Evolutionary conservation across 2,797 vertebrate genomes (phyloP).

Genomic region (Acrocephalus scirpaceus): DNA sequence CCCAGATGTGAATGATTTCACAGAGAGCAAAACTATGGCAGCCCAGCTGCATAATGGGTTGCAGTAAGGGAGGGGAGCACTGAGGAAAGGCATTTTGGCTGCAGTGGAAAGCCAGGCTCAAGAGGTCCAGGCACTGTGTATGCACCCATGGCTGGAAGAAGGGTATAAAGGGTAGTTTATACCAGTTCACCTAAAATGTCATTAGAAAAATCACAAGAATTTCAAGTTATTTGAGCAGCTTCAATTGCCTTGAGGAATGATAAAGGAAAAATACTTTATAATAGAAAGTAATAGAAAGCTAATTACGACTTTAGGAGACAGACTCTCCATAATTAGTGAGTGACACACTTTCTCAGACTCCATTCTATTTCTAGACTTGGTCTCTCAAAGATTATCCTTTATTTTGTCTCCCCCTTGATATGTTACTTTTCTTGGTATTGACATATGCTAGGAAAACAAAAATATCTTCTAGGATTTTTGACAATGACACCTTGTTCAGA

Average conservation of each 20-base stretch:
- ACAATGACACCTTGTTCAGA: neutral
- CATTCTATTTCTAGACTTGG: conserved; percentile 10
- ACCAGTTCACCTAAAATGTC: neutral
- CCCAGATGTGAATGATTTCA: neutral
- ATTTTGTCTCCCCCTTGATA: neutral
- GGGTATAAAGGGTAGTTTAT: neutral
- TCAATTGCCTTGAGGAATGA: neutral
- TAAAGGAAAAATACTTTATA: neutral
- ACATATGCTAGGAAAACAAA: neutral
- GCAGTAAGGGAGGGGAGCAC: neutral
- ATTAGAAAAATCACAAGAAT: neutral
- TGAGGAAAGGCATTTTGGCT: neutral
- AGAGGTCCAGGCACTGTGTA: rapidly evolving
- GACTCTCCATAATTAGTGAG: neutral
- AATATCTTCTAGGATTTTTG: neutral
- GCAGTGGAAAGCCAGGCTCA: neutral
- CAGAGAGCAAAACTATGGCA: neutral
- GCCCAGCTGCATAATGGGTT: neutral
- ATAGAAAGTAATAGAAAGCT: conserved; percentile 16
- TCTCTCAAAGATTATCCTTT: conserved; percentile 9
- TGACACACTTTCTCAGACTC: conserved; percentile 44
- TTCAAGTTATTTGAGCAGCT: neutral
- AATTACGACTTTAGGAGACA: conserved; percentile 20
- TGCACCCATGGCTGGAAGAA: neutral
- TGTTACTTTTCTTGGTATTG: neutral